Evolutionary conservation across 1,140 invertebrate species (phyloP), one percentile per base, ranked within the genome.

Genomic region (Polypedilum pembai): DNA sequence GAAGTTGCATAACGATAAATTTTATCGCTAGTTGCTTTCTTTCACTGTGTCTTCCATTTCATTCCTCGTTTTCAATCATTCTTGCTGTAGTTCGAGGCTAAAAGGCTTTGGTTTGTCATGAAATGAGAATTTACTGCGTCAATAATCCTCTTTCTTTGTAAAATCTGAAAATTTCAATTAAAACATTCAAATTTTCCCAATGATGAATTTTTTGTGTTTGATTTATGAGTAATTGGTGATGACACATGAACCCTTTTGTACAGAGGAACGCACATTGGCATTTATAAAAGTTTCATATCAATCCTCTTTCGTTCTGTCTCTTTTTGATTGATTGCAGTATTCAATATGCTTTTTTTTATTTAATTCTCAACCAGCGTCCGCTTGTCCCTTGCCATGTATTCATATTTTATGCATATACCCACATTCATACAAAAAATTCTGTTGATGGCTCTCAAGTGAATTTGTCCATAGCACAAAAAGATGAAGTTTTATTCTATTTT

Each of bases 161-260:
- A 56, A 56, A 15, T 56, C 12, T 45, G 1, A 15, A 56, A 0
- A 1, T 12, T 12, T 8, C 10, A 15, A 15, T 12, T 15, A 4
- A 15, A 56, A 56, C 4, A 56, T 12, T 12, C 12, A 56, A 56
- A 56, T n/a, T n/a, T n/a, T 41, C 10, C 5, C 10, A 41, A 41
- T 41, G 5, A 41, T 56, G 12, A n/a, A n/a, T 56, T 15, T 56
- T 15, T 15, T 56, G 45, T 15, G 15, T 4, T 56, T 56, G 45
- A 56, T 56, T 56, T 56, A 56, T 56, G 45, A n/a, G 45, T n/a
- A 56, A 56, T 15, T 56, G 45, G 8, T n/a, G 45, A 56, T 56
- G 45, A 56, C 45, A 56, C n/a, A 15, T 56, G 12, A 12, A 56
- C 45, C 45, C 8, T n/a, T 56, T 56, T 12, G n/a, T 56, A 56